Evolutionary conservation across 1,140 invertebrate genomes (phyloP).

Genomic region (Meloidogyne exigua): DNA sequence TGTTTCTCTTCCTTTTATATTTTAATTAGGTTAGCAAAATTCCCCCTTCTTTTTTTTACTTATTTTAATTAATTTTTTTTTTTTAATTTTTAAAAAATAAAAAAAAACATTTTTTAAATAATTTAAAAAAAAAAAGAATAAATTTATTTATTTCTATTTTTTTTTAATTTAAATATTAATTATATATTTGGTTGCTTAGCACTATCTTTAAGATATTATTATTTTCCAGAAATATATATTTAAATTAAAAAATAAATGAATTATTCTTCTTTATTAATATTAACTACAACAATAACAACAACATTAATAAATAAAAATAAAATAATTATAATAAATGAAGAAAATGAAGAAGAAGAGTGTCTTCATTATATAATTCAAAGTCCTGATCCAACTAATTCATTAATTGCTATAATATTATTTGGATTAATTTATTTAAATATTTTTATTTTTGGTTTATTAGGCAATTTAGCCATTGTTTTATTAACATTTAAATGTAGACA

Average conservation of each 20-base stretch:
- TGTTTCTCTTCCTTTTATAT: too few relatives aligned
- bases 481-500: constrained; percentile 47
- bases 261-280: neutral
- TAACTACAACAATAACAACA: too few relatives aligned
- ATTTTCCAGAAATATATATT: neutral
- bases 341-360: constrained; percentile 11
- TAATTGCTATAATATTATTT: constrained; percentile 45
- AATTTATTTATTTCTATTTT: too few relatives aligned
- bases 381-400: constrained; percentile 57
- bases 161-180: too few relatives aligned
- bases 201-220: neutral
- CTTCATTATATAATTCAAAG: constrained; percentile 32
- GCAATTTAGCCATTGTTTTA: constrained; percentile 53
- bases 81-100: too few relatives aligned
- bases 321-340: too few relatives aligned
- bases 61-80: too few relatives aligned
- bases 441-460: constrained; percentile 57
- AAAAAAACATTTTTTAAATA: too few relatives aligned
- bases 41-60: too few relatives aligned
- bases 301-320: too few relatives aligned
- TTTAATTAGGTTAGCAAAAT: too few relatives aligned
- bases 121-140: too few relatives aligned
- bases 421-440: constrained; percentile 54
- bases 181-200: constrained; percentile 1
- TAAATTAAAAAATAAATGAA: constrained; percentile 4